These are phyloP conservation scores for Solen grandis DNA, from an alignment of 1,140 invertebrate genomes.

Conservation along the genomic window DNA sequence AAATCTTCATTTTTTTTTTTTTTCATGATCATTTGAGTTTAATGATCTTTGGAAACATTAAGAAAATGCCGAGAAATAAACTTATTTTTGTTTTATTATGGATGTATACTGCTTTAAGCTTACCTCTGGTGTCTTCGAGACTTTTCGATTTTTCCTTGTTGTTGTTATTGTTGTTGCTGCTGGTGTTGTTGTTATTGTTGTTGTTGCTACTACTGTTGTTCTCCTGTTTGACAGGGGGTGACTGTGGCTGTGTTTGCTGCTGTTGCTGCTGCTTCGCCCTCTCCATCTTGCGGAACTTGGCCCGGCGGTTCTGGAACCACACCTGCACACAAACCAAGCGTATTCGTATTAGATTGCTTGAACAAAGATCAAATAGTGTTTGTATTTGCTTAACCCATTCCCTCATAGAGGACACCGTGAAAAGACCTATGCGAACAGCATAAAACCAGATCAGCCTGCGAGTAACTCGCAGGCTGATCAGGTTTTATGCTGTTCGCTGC, in stretches of 20 bases:
- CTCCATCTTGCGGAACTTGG: constrained; percentile 86
- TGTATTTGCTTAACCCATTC: too few relatives aligned
- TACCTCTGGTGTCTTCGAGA: constrained; percentile 45
- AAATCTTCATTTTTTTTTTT: too few relatives aligned
- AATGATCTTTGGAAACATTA: not conserved
- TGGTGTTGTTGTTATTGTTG: constrained; percentile 40
- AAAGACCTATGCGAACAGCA: too few relatives aligned
- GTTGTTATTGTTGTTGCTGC: constrained; percentile 47
- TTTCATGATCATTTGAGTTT: too few relatives aligned
- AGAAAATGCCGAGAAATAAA: not conserved
- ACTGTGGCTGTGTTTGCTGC: constrained; percentile 28
- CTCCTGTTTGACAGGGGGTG: constrained; percentile 48
- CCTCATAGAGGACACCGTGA: too few relatives aligned
- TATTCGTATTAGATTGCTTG: not conserved
- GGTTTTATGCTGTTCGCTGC: too few relatives aligned
- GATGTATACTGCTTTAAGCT: not conserved
- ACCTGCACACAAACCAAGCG: constrained; percentile 86
- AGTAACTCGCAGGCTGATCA: too few relatives aligned
- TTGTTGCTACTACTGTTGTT: constrained; percentile 21
- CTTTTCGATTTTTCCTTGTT: constrained; percentile 47
- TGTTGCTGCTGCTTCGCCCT: constrained; percentile 56
- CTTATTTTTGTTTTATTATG: not conserved
- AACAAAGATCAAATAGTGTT: not conserved
- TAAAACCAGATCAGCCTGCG: too few relatives aligned
- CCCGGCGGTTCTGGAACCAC: constrained; percentile 99